Evolutionary conservation across 2,113 vertebrate species (phyloP).

Genomic region (Amphiprion percula): DNA sequence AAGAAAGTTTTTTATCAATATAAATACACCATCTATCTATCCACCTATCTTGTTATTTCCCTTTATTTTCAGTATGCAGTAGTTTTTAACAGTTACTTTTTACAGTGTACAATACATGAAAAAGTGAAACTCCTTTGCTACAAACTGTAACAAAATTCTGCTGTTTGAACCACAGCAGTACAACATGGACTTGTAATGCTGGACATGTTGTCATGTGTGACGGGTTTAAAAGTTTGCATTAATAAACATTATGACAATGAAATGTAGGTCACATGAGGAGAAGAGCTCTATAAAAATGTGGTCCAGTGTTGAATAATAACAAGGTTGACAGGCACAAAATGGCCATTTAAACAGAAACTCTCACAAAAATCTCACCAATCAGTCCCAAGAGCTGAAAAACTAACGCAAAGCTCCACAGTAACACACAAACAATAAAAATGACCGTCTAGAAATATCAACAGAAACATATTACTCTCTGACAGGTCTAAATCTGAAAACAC

Average conservation of each 20-base stretch:
- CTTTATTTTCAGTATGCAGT: no score
- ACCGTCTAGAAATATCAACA: slow-evolving; percentile 50
- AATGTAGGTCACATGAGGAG: not conserved
- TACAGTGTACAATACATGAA: no score
- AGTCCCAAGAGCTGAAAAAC: not conserved
- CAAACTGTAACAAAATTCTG: no score
- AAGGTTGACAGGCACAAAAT: slow-evolving; percentile 5
- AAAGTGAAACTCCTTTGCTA: no score
- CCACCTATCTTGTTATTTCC: no score
- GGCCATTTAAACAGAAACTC: slow-evolving; percentile 11
- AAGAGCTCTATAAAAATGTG: slow-evolving; percentile 20
- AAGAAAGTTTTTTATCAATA: no score
- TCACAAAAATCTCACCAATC: slow-evolving; percentile 20
- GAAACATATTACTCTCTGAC: slow-evolving; percentile 41
- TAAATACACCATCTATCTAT: no score
- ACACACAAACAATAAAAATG: slow-evolving; percentile 15
- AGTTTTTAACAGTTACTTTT: no score
- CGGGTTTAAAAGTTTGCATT: slow-evolving; percentile 8
- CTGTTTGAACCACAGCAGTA: no score
- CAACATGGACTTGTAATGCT: no score
- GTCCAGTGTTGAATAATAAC: slow-evolving; percentile 9
- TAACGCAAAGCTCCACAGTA: not conserved
- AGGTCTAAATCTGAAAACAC: slow-evolving; percentile 51
- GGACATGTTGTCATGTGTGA: no score
- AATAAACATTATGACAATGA: slow-evolving; percentile 4